phyloP scores from a whole-genome alignment of 1,140 invertebrate species.

The Globodera ellingtonae region DNA sequence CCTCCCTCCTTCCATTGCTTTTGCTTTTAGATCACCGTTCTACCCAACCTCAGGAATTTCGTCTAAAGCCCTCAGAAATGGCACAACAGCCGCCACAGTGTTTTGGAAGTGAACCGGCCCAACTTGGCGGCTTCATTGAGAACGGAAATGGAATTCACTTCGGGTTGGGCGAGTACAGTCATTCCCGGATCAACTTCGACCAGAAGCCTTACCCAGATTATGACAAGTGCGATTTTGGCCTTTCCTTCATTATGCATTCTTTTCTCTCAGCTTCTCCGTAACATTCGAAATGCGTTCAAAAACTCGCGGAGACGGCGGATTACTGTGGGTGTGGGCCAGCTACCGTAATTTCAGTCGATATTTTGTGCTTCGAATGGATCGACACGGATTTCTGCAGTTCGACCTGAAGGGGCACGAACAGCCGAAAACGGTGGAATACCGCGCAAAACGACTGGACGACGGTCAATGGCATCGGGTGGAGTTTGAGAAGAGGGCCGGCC shows the following conservation, averaged over 20 bases:
- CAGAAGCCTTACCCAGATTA: conserved; percentile 57
- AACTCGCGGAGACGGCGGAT: conserved; percentile 49
- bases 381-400: conserved; percentile 51
- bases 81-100: not conserved
- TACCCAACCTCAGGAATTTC: not conserved
- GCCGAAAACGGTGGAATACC: conserved; percentile 51
- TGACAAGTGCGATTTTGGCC: conserved; percentile 30
- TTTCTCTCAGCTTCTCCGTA: conserved; percentile 53
- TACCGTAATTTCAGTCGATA: conserved; percentile 62
- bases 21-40: not conserved
- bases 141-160: conserved; percentile 46
- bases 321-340: conserved; percentile 63
- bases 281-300: conserved; percentile 35
- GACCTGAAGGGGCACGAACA: conserved; percentile 54
- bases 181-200: conserved; percentile 57
- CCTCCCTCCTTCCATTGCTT: not conserved
- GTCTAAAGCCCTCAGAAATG: not conserved
- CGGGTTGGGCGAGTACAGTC: conserved; percentile 53
- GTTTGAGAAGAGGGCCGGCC: conserved; percentile 46
- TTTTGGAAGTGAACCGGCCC: not conserved
- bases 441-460: conserved; percentile 52
- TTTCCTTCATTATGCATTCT: conserved; percentile 26
- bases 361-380: conserved; percentile 54
- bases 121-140: not conserved
- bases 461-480: conserved; percentile 59